These are phyloP conservation scores for Vidua macroura DNA, from an alignment of 2,113 vertebrate species.

Conservation along the genomic window DNA sequence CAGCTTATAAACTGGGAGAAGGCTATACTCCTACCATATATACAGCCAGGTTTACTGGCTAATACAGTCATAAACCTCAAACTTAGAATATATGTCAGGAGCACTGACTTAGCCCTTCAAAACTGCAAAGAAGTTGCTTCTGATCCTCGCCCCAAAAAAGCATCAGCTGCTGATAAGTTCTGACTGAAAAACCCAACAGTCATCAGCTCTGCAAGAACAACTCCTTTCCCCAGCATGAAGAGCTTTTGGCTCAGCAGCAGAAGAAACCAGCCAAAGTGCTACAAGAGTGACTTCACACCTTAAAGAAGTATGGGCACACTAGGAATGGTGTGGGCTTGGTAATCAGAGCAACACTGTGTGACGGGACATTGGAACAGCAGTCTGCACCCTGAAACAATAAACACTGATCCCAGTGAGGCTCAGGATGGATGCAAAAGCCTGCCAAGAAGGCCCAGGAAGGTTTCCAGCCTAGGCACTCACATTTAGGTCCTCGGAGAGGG, in stretches of 20 bases:
- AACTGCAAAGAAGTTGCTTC: neutral
- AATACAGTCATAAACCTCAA: neutral
- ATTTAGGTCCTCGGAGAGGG: conserved; percentile 86
- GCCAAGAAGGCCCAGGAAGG: neutral
- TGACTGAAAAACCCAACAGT: neutral
- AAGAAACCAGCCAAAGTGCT: neutral
- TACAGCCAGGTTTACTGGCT: neutral
- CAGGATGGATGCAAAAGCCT: neutral
- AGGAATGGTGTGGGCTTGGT: neutral
- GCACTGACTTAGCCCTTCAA: neutral
- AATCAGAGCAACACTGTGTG: neutral
- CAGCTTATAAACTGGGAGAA: neutral
- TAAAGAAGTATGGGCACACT: neutral
- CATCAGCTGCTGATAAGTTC: neutral
- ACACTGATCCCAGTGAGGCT: neutral
- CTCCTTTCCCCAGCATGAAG: neutral
- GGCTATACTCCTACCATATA: neutral
- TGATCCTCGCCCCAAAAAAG: neutral
- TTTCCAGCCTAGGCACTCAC: conserved; percentile 73
- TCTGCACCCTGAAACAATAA: neutral
- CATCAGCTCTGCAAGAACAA: neutral
- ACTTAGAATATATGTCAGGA: neutral
- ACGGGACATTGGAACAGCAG: neutral
- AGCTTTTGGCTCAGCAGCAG: neutral
- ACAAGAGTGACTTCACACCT: neutral